These are phyloP conservation scores for Ficedula albicollis DNA, from an alignment of 2,797 vertebrate species.

Conservation along the genomic window DNA sequence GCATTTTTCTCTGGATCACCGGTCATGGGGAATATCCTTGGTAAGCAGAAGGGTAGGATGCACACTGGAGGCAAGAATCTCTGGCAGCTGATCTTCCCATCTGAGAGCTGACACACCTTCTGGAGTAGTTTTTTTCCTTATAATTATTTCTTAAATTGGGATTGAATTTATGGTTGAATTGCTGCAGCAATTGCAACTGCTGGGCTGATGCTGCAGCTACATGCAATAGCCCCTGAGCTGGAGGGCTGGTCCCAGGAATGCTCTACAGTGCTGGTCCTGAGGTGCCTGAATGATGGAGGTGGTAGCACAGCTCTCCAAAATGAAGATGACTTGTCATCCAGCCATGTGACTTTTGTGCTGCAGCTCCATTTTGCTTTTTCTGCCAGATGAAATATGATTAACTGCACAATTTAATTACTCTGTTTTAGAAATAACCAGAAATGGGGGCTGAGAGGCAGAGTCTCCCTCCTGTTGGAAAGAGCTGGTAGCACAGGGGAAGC, in stretches of 20 bases:
- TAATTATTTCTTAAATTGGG: background rate
- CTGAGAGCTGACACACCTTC: background rate
- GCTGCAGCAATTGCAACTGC: background rate
- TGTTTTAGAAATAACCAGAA: background rate
- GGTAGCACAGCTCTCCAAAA: background rate
- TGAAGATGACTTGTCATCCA: background rate
- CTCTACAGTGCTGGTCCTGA: background rate
- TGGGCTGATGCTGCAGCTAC: background rate
- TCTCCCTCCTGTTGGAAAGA: background rate
- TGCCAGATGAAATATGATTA: background rate
- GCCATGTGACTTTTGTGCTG: background rate
- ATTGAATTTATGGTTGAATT: background rate
- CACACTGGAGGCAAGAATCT: accelerated
- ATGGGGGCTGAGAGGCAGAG: background rate
- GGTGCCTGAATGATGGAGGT: background rate
- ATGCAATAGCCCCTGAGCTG: background rate
- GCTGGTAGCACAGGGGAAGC: background rate
- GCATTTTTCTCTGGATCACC: background rate
- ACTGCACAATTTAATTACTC: background rate
- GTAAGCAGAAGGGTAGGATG: background rate
- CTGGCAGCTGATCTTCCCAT: background rate
- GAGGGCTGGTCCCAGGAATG: background rate
- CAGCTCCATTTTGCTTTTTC: background rate
- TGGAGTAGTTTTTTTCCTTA: background rate
- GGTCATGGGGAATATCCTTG: background rate